A percentile compares a stretch with the other conserved stretches of the same genome.
These are phyloP conservation scores for Caiman crocodilus DNA, from an alignment of 2,797 vertebrate genomes.

Conservation along the genomic window DNA sequence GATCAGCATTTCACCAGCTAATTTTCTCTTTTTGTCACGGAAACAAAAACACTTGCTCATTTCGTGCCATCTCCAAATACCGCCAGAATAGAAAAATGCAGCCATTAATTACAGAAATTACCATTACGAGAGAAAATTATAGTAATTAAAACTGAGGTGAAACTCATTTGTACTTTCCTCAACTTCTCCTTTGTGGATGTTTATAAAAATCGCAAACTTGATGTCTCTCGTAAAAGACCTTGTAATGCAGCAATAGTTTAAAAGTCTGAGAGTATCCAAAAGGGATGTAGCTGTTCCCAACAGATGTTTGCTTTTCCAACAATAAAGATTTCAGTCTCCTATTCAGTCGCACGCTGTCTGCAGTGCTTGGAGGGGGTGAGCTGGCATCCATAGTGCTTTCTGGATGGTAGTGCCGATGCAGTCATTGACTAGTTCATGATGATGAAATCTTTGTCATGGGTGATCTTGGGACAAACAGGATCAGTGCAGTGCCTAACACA, in stretches of 20 bases:
- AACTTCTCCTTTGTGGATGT: slow-evolving; percentile 40
- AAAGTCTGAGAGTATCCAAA: slow-evolving; percentile 13
- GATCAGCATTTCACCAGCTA: slow-evolving; percentile 65
- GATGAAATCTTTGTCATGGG: neutral
- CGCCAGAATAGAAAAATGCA: slow-evolving; percentile 61
- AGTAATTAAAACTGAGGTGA: slow-evolving; percentile 71
- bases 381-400: neutral
- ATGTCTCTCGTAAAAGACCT: neutral
- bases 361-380: neutral
- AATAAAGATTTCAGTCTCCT: neutral
- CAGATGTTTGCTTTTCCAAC: neutral
- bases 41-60: slow-evolving; percentile 74
- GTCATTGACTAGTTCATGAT: too few species aligned
- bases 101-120: slow-evolving; percentile 75
- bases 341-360: neutral
- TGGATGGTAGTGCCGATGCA: neutral
- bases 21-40: slow-evolving; percentile 74
- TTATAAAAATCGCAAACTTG: slow-evolving; percentile 41
- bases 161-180: slow-evolving; percentile 64
- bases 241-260: neutral
- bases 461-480: neutral
- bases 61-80: slow-evolving; percentile 71
- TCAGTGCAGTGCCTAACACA: neutral
- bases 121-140: slow-evolving; percentile 65
- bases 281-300: neutral